Evolutionary conservation across 2,113 vertebrate genomes (phyloP), one percentile per base, ranked within the genome.

Genomic region (Puntigrus tetrazona): DNA sequence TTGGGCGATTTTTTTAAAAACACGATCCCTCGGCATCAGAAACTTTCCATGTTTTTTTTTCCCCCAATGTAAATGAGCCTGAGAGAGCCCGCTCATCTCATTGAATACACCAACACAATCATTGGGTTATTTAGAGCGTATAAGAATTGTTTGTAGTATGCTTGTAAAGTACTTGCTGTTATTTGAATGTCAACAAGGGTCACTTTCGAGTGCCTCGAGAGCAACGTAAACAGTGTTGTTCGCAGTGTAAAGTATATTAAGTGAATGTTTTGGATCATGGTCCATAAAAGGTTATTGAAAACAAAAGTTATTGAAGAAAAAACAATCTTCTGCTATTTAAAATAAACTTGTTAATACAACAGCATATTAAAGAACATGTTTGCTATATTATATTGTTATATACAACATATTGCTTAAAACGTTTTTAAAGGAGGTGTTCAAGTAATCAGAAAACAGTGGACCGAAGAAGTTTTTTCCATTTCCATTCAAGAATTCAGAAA

Each of bases 161-260:
- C 45, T 34, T 55, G 16, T 65, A 65, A 73, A 73, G 22, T 45
- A 27, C 70, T 43, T 45, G 70, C 11, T 43, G 22, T 43, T 73
- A 45, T 50, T n/a, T 70, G 34, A 31, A 31, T 75, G 25, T 75
- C 45, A 75, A 50, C 16, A 75, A 47, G 14, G n/a, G 25, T 75
- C 16, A 75, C 59, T 38, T 55, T 4, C 38, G 52, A 59, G 22
- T 25, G 31, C 29, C 45, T 14, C 20, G 20, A n/a, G 47, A 55
- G 74, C 31, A 31, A 10, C 31, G 72, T 47, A 27, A 73, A 73
- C 22, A 13, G 43, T 75, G n/a, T 10, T 20, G 7, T 16, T 25
- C 69, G 29, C 25, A 65, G 63, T 73, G 41, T 45, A 73, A 73
- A 73, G 36, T 45, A 74, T 73, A 25, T 45, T 73, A 25, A 25